Evolutionary conservation across 2,797 vertebrate species (phyloP), one percentile per base, ranked within the genome.

Genomic region (Hippopotamyrus pictus): DNA sequence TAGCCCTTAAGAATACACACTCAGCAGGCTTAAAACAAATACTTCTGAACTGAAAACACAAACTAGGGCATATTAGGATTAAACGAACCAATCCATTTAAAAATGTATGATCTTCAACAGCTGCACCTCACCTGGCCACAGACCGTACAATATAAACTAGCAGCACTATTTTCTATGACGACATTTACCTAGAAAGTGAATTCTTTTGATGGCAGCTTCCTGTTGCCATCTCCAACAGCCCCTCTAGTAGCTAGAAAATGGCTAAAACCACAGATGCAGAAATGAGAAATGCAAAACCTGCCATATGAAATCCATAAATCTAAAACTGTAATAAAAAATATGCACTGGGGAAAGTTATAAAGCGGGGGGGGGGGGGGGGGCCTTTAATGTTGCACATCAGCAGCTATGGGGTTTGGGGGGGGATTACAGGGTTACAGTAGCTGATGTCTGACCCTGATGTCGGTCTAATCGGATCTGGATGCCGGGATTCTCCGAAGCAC

Each of bases 391-490:
- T 79, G 17, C 14, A 37, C 33, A 79, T 2, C 73, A 79, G 1
- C 37, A 79, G 73, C 12, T n/a, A n/a, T n/a, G 37, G 73, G 73
- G 37, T 44, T 79, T 3, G 73, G 14, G 73, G 44, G 37, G 19
- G 5, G 86, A 89, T 91, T 88, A 91, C 87, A 83, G 54, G 3
- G 82, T 54, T 22, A 89, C n/a, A 59, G 46, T 53, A 89, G 83
- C 50, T 69, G 69, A 86, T 85, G 29, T 84, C 89, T 90, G 91
- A 90, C 91, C 79, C 91, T 69, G 88, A 33, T 73, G 65, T 73
- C 92, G 90, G 89, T 93, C 91, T 93, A 94, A 95, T 93, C 93
- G 17, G 14, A 90, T 89, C 85, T 90, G 90, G 92, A 92, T 57
- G 90, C 89, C 90, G 86, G 7, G 11, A 62, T 90, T 92, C 89